Evolutionary conservation across 1,140 invertebrate species (phyloP).

Genomic region (Heliconius nattereri): DNA sequence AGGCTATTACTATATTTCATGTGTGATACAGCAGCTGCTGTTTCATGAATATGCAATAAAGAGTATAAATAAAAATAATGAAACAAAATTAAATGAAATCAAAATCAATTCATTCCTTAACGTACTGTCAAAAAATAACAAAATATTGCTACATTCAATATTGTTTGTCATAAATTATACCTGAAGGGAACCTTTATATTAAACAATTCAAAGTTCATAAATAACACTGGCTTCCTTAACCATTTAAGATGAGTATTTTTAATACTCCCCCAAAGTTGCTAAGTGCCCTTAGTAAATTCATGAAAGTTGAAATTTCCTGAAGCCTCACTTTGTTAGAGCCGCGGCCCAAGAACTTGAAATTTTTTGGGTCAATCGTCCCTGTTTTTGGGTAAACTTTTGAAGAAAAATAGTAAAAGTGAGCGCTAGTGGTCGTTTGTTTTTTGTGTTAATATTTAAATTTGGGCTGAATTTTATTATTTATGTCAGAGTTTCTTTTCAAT

Average conservation of each 20-base stretch:
- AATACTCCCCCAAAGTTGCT: constrained; percentile 25
- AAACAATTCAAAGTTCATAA: constrained; percentile 18
- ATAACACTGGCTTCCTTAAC: constrained; percentile 19
- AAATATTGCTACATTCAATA: not conserved
- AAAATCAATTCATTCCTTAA: not conserved
- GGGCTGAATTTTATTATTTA: not conserved
- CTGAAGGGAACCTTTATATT: not conserved
- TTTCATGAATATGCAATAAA: too few relatives aligned
- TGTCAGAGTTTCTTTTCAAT: not conserved
- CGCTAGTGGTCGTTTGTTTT: constrained; percentile 3
- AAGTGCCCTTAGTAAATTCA: constrained; percentile 30
- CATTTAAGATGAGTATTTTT: constrained; percentile 29
- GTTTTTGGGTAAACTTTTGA: constrained; percentile 6
- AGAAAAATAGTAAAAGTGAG: not conserved
- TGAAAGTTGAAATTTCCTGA: constrained; percentile 25
- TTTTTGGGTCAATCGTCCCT: constrained; percentile 11
- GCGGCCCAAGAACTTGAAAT: not conserved
- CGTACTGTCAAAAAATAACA: not conserved
- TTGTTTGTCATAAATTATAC: not conserved
- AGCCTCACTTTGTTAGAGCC: constrained; percentile 5
- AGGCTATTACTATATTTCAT: too few relatives aligned
- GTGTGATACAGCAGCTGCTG: too few relatives aligned
- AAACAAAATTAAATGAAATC: too few relatives aligned
- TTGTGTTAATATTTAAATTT: constrained; percentile 7
- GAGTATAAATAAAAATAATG: too few relatives aligned